Evolutionary conservation across 2,113 vertebrate species (phyloP), one percentile per base, ranked within the genome.

Genomic region (Heterocephalus glaber): DNA sequence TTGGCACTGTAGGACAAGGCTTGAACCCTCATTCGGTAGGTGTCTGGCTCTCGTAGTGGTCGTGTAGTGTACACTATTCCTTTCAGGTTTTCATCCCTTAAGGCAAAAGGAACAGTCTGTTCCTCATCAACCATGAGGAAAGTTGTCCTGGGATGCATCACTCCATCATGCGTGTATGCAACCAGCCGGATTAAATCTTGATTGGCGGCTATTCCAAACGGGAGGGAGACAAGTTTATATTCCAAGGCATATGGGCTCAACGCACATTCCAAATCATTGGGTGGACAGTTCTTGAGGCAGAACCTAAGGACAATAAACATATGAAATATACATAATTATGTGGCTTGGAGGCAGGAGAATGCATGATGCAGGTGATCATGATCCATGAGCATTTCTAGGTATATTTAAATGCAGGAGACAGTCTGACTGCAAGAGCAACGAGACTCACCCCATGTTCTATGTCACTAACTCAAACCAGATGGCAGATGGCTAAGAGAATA

Each of bases 101-200:
- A 98, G 68, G 99, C 99, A 1, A 99, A 99, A 0, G 99, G 99
- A 88, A 99, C 83, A 0, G 97, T 91, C 0, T 97, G 86, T 58
- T 99, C 99, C 98, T 99, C 99, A 0, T 99, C 99, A 6, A 98
- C 98, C 98, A 99, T 98, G 28, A 98, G 96, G 98, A 99, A 99
- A 35, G 98, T 98, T 95, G 99, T 99, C 82, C 99, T 98, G 4
- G 99, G 99, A 96, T 99, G 99, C 98, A 99, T 97, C 88, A 99
- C 99, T 1, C 98, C 99, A 0, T 99, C 99, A 22, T 99, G 99
- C 0, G 99, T 99, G 97, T 99, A 99, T 81, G 99, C 99, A 86
- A 99, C 99, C 97, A 99, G 98, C 1, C 99, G 98, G 98, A 99
- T 99, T 92, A 99, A 98, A 98, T 99, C 99, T 98, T 99, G 99